Percentiles rank a stretch among this genome's conserved stretches.
Evolutionary conservation across 1,140 invertebrate species (phyloP).

Genomic region (Drosophila funebris): DNA sequence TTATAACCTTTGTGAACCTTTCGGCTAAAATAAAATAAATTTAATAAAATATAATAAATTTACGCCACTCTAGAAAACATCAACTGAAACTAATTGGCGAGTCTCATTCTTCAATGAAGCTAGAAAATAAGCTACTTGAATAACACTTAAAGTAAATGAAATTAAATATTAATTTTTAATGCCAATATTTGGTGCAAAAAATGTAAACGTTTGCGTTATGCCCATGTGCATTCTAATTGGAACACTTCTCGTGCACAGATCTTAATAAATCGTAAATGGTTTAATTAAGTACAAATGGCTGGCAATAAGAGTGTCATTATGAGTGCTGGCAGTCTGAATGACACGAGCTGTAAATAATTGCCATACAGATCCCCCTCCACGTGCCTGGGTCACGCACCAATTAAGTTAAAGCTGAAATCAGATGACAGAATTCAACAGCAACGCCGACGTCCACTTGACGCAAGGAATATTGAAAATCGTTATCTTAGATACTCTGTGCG

Average conservation of each 20-base stretch:
- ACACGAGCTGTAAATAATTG: conserved; percentile 61
- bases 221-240: conserved; percentile 11
- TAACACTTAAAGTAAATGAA: conserved; percentile 58
- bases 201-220: neutral
- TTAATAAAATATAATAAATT: no score
- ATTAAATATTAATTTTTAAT: conserved; percentile 69
- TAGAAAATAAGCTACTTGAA: no score
- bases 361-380: neutral
- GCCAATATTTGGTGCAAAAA: conserved; percentile 46
- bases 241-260: conserved; percentile 27
- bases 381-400: conserved; percentile 43
- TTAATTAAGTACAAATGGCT: conserved; percentile 74
- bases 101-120: no score
- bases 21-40: no score
- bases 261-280: conserved; percentile 71
- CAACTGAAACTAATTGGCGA: no score
- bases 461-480: conserved; percentile 38
- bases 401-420: conserved; percentile 18
- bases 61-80: no score
- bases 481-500: no score
- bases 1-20: no score
- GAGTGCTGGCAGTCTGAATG: conserved; percentile 57
- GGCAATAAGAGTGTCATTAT: conserved; percentile 80
- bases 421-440: neutral
- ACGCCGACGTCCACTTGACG: conserved; percentile 31